Percentiles rank a stretch among this genome's conserved stretches.
phyloP scores from a whole-genome alignment of 2,888 invertebrate genomes.

The Rhyacophila evoluta region DNA sequence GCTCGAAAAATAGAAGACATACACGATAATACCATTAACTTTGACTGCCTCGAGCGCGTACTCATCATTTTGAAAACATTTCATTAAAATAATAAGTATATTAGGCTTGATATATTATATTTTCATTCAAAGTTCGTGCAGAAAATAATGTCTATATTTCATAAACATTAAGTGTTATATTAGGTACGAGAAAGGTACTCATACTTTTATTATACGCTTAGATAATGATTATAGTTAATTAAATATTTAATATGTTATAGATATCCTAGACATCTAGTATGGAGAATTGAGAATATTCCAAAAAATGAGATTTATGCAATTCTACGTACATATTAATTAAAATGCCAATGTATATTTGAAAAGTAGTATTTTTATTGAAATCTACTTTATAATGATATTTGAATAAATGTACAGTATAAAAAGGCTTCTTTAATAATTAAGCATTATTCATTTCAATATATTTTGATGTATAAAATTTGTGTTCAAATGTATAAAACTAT shows the following conservation, averaged over 20 bases:
- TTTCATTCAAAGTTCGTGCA: neutral
- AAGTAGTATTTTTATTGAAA: no score
- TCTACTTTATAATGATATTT: no score
- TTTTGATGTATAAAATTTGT: no score
- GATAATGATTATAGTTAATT: neutral
- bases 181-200: neutral
- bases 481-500: no score
- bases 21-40: conserved; percentile 15
- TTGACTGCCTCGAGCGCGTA: neutral
- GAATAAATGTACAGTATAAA: no score
- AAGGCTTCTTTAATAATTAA: no score
- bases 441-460: no score
- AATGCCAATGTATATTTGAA: no score
- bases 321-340: no score
- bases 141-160: conserved; percentile 13
- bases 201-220: neutral
- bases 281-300: no score
- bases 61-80: neutral
- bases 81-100: conserved; percentile 15
- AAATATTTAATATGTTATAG: neutral
- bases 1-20: neutral
- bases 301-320: no score
- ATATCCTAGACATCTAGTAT: neutral
- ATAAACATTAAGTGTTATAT: neutral
- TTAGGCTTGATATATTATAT: conserved; percentile 6